Base-by-base conservation (phyloP, 2,113 vertebrate genomes). In the Macquaria australasica region DNA sequence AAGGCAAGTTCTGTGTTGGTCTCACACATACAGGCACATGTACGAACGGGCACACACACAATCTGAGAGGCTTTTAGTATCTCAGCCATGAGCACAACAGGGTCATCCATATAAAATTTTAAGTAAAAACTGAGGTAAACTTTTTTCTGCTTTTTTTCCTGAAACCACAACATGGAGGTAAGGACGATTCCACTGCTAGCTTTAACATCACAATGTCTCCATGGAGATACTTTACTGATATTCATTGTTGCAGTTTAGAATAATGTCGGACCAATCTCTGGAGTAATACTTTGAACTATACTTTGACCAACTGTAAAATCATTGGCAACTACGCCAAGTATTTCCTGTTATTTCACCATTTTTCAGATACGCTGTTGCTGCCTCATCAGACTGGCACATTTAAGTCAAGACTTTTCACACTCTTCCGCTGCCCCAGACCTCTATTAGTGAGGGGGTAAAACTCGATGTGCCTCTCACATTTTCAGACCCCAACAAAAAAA, bases 381-480 rank as follows among this genome's bases (percentile, higher is more conserved):
- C 74, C 50, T 58, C 51, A 21, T 90, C 63, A 69, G 75, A 60
- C 70, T 51, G 77, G 25, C 80, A 64, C 79, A 58, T 83, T 84
- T 79, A 84, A 78, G 75, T 83, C 76, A 56, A 63, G 87, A 88
- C 45, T 87, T 87, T 82, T 90, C 64, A 68, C 88, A 82, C 78
- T 83, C 73, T 66, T 73, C 70, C 21, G 21, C n/a, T n/a, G 84
- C 77, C 80, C 67, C 62, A 75, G 87, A 90, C 85, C 86, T 90
- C 86, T 82, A 88, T 91, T 91, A 91, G 87, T 48, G 48, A 82
- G 37, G 81, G 84, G 83, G 85, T 89, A 88, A 89, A 91, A 92
- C 84, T 93, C 79, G 28, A 77, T 84, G 91, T 84, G 82, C 90
- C 77, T 78, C 88, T 87, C 81, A 90, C 89, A 73, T 92, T 91